Conservation (phyloP, 2,888 invertebrate species). For the Dicycla oo region DNA sequence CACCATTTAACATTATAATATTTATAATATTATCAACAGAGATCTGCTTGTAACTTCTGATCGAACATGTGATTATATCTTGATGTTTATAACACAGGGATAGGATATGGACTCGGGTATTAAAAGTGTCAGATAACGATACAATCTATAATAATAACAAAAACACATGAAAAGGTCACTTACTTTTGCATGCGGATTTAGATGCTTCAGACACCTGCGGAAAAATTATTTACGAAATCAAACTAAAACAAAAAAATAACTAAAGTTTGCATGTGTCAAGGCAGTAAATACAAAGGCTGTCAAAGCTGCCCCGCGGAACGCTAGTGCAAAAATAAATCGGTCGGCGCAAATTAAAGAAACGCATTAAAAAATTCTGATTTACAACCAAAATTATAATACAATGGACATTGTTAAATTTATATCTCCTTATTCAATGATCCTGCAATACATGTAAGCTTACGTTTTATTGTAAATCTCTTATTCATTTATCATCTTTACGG, state of each 20-base stretch:
- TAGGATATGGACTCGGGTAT: constrained; percentile 22
- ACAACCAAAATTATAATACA: constrained; percentile 83
- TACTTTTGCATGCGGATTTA: constrained; percentile 31
- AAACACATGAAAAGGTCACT: constrained; percentile 46
- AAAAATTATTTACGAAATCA: constrained; percentile 24
- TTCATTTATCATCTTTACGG: constrained; percentile 68
- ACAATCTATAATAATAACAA: constrained; percentile 44
- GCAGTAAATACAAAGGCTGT: constrained; percentile 73
- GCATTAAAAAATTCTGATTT: constrained; percentile 83
- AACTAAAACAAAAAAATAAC: constrained; percentile 53
- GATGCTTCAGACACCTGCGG: constrained; percentile 17
- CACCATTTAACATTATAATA: constrained; percentile 49
- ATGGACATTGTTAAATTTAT: constrained; percentile 80
- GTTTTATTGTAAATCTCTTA: constrained; percentile 69
- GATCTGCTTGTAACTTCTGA: constrained; percentile 24
- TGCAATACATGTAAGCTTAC: constrained; percentile 72
- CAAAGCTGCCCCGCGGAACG: constrained; percentile 70
- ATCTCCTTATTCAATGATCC: constrained; percentile 78
- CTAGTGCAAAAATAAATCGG: constrained; percentile 76
- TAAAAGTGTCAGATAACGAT: constrained; percentile 45
- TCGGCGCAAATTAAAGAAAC: constrained; percentile 81
- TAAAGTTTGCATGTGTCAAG: constrained; percentile 66
- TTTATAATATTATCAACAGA: constrained; percentile 37
- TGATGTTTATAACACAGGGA: constrained; percentile 23
- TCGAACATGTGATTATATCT: constrained; percentile 30